Percentiles rank a stretch among this genome's conserved stretches.
Conservation (phyloP, 2,113 vertebrate genomes). For the Haplochromis vanheusdeni region DNA sequence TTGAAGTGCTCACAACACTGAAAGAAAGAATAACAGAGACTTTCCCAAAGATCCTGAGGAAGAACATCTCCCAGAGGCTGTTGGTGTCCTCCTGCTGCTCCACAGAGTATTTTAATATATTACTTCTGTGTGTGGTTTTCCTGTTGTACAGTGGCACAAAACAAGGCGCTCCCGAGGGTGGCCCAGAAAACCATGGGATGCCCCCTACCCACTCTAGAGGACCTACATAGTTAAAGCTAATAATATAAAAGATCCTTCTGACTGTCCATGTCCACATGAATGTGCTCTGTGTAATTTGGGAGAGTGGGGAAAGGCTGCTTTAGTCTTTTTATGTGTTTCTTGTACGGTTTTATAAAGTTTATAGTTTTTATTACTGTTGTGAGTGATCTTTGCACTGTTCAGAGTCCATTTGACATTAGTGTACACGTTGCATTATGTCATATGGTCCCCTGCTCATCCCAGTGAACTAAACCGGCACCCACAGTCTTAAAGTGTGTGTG, state of each 20-base stretch:
- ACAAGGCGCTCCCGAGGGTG: background rate
- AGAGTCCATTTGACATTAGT: background rate
- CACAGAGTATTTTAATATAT: background rate
- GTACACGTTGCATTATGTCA: background rate
- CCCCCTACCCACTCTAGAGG: background rate
- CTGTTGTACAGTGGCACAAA: background rate
- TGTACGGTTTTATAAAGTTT: background rate
- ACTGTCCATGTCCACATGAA: background rate
- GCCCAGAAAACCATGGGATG: background rate
- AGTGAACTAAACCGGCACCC: background rate
- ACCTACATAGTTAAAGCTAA: background rate
- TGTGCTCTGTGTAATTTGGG: background rate
- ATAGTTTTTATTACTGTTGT: background rate
- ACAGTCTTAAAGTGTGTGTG: background rate
- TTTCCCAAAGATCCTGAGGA: background rate
- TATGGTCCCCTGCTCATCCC: background rate
- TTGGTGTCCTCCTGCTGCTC: background rate
- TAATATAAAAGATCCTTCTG: background rate
- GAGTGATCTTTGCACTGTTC: background rate
- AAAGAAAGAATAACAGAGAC: background rate
- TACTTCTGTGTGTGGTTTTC: background rate
- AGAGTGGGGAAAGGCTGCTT: background rate
- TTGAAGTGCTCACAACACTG: background rate
- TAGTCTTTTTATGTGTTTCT: background rate
- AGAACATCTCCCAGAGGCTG: background rate